phyloP scores from a whole-genome alignment of 1,140 invertebrate species.

The Drosophila kohkoa region DNA sequence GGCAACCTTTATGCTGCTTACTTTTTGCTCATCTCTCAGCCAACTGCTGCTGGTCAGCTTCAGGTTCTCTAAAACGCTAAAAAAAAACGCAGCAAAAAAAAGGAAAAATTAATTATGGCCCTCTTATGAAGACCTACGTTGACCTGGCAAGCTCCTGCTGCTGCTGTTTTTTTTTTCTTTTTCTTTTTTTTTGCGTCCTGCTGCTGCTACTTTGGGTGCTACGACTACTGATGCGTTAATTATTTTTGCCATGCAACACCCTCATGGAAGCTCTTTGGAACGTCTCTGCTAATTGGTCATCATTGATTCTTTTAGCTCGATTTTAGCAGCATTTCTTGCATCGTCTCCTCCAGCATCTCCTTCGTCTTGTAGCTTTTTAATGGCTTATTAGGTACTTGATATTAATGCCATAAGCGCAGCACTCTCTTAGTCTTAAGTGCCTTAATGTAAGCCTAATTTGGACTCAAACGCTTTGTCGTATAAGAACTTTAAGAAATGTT shows the following conservation, averaged over 20 bases:
- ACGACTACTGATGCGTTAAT: conserved; percentile 33
- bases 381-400: conserved; percentile 38
- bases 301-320: conserved; percentile 45
- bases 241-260: conserved; percentile 41
- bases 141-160: conserved; percentile 37
- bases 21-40: conserved; percentile 32
- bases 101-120: conserved; percentile 71
- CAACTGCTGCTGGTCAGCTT: conserved; percentile 32
- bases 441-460: conserved; percentile 21
- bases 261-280: neutral
- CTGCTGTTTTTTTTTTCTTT: neutral
- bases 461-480: neutral
- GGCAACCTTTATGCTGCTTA: conserved; percentile 43
- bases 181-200: neutral
- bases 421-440: neutral
- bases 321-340: conserved; percentile 13
- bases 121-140: conserved; percentile 55
- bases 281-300: conserved; percentile 39
- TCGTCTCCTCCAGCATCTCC: too few species aligned
- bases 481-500: too few species aligned
- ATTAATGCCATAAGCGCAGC: conserved; percentile 24
- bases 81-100: neutral
- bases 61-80: conserved; percentile 10
- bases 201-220: neutral
- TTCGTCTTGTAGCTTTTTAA: conserved; percentile 22